A percentile compares a stretch with the other conserved stretches of the same genome.
These are phyloP conservation scores for Ernsta delagoae DNA, from an alignment of 2,888 invertebrate species.

Conservation along the genomic window DNA sequence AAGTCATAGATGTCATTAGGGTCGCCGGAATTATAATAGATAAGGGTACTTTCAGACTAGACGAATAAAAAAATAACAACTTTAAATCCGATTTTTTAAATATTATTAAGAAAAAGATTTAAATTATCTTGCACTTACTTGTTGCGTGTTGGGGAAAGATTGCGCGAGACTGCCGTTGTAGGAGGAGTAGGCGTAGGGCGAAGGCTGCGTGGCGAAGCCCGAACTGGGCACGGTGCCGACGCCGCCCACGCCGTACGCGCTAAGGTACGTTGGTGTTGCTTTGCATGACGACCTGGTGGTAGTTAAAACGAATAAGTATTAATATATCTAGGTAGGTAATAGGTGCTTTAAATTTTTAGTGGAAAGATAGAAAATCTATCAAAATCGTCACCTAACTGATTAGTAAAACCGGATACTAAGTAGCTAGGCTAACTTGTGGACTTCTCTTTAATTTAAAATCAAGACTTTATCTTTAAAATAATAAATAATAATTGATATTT, in stretches of 20 bases:
- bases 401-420: too few relatives aligned
- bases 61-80: neutral
- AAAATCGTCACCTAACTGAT: too few relatives aligned
- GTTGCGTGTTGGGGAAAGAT: constrained; percentile 83
- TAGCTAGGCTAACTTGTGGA: too few relatives aligned
- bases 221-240: constrained; percentile 76
- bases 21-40: neutral
- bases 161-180: constrained; percentile 83
- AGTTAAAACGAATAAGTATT: too few relatives aligned
- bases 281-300: constrained; percentile 83
- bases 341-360: too few relatives aligned
- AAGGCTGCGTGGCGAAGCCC: constrained; percentile 70
- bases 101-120: too few relatives aligned
- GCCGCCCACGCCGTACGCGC: constrained; percentile 77
- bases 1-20: neutral
- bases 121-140: constrained; percentile 66
- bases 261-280: constrained; percentile 81
- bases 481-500: too few relatives aligned
- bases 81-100: too few relatives aligned
- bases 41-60: neutral
- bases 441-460: too few relatives aligned
- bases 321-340: too few relatives aligned
- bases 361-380: too few relatives aligned
- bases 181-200: constrained; percentile 82
- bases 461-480: too few relatives aligned